Conservation (phyloP, 2,797 vertebrate species). For the Macropodus opercularis region DNA sequence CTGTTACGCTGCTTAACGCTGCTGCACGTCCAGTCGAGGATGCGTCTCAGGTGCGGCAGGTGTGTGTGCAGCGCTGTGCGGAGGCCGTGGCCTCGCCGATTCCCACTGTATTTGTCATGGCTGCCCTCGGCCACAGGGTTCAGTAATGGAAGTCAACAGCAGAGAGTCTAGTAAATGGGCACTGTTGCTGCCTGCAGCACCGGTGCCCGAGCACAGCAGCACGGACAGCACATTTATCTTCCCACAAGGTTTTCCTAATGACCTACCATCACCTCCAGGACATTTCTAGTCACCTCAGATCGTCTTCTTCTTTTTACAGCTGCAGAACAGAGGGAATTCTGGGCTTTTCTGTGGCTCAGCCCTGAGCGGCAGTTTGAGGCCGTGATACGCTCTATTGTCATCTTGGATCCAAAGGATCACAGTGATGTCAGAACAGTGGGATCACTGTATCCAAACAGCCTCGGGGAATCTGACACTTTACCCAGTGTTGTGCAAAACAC, state of each 20-base stretch:
- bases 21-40: conserved; percentile 13
- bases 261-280: not conserved
- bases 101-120: conserved; percentile 40
- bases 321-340: not conserved
- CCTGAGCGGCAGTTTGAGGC: not conserved
- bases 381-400: not conserved
- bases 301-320: not conserved
- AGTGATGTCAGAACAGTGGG: not conserved
- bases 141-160: conserved; percentile 45
- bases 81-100: conserved; percentile 15
- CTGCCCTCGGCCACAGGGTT: conserved; percentile 28
- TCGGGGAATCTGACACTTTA: not conserved
- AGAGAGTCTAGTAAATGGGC: conserved; percentile 34
- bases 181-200: not conserved
- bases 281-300: conserved; percentile 2
- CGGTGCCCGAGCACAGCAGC: not conserved
- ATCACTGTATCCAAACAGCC: not conserved
- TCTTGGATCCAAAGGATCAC: not conserved
- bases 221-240: conserved; percentile 51
- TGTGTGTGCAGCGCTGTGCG: not conserved
- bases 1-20: conserved; percentile 2
- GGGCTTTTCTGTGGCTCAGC: not conserved
- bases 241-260: conserved; percentile 31
- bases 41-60: conserved; percentile 1
- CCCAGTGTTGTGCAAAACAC: not conserved